Percentiles rank a stretch among this genome's conserved stretches.
phyloP scores from a whole-genome alignment of 2,113 vertebrate genomes.

The Eudyptes chrysolophus region DNA sequence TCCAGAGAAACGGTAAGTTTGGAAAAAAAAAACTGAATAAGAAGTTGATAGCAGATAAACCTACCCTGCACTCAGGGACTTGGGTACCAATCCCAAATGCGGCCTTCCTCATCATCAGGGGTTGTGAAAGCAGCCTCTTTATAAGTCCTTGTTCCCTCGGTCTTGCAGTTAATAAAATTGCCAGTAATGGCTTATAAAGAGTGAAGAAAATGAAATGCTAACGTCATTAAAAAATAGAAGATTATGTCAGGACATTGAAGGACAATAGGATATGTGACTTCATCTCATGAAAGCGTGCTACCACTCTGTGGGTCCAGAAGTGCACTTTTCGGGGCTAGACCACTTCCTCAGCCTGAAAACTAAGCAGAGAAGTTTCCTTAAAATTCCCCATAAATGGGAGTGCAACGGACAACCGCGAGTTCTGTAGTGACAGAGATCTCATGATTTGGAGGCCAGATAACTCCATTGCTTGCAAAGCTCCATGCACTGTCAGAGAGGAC shows the following conservation, averaged over 20 bases:
- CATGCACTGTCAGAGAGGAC: background rate
- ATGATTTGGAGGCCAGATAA: background rate
- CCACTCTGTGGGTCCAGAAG: background rate
- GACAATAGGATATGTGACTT: background rate
- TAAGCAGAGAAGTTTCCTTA: background rate
- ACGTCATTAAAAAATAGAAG: background rate
- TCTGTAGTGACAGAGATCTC: background rate
- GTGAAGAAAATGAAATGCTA: background rate
- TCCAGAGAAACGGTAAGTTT: background rate
- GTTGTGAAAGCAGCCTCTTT: background rate
- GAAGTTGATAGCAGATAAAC: background rate
- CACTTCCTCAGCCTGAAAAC: background rate
- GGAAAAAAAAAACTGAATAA: background rate
- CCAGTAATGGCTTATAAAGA: background rate
- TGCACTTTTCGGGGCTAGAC: background rate
- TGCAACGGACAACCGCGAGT: background rate
- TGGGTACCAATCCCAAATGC: background rate
- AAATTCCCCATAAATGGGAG: background rate
- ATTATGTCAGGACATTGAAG: background rate
- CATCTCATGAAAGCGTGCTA: background rate
- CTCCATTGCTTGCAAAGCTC: background rate
- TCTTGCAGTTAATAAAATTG: background rate
- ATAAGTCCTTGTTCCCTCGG: background rate
- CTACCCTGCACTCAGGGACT: too few relatives aligned
- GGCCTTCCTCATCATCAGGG: fast-evolving